A percentile compares a stretch with the other conserved stretches of the same genome.
Evolutionary conservation across 2,797 vertebrate species (phyloP).

Genomic region (Ataeniobius toweri): DNA sequence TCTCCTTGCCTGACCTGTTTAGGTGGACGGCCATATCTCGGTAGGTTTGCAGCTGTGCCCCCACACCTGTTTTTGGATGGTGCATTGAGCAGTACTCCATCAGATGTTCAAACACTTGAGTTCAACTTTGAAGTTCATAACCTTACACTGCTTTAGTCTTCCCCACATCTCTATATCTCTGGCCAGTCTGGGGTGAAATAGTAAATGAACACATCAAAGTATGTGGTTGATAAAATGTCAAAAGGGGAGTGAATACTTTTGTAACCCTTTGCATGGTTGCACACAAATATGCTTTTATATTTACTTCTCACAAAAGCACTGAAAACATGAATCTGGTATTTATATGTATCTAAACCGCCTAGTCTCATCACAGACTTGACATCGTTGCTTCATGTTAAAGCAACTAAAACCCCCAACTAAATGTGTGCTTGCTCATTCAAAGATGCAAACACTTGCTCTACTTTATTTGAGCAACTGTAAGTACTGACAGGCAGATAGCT

Average conservation of each 20-base stretch:
- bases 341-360: slow-evolving; percentile 46
- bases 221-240: not conserved
- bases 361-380: slow-evolving; percentile 76
- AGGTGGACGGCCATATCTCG: no score
- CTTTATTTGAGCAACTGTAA: slow-evolving; percentile 54
- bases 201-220: not conserved
- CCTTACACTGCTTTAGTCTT: not conserved
- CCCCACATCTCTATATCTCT: not conserved
- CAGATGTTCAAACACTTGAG: not conserved
- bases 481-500: slow-evolving; percentile 66
- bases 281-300: slow-evolving; percentile 1
- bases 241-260: slow-evolving; percentile 2
- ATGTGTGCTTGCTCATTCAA: slow-evolving; percentile 34
- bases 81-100: not conserved
- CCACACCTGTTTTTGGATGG: no score
- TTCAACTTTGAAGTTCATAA: not conserved
- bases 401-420: slow-evolving; percentile 59
- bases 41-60: no score
- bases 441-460: slow-evolving; percentile 20
- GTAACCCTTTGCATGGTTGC: slow-evolving; percentile 1
- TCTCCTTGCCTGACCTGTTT: no score
- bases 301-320: slow-evolving; percentile 23
- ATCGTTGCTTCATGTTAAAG: slow-evolving; percentile 78
- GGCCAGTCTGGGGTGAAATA: not conserved
- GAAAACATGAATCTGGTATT: slow-evolving; percentile 25